These are phyloP conservation scores for Acleris emargana DNA, from an alignment of 2,888 invertebrate genomes.

Conservation along the genomic window DNA sequence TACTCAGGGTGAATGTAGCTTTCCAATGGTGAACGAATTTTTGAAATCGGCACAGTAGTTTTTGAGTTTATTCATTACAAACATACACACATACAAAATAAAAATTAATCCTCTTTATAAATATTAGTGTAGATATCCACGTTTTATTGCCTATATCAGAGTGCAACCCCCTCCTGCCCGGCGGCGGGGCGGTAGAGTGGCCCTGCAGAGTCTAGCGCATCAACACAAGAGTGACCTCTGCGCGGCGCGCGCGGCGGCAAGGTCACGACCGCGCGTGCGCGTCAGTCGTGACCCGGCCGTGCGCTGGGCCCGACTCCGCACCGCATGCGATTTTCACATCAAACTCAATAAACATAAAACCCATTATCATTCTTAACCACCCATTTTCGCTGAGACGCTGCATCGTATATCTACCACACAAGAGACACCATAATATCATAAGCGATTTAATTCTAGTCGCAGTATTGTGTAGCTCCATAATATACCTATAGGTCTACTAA, in stretches of 20 bases:
- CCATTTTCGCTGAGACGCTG: constrained; percentile 54
- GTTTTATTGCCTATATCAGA: no score
- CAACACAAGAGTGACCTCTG: constrained; percentile 78
- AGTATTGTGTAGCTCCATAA: constrained; percentile 2
- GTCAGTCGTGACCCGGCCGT: constrained; percentile 81
- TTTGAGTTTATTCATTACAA: no score
- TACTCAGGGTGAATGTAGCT: no score
- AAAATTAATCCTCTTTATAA: no score
- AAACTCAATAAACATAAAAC: constrained; percentile 64
- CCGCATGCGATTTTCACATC: constrained; percentile 62
- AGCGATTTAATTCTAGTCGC: constrained; percentile 55
- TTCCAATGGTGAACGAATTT: no score
- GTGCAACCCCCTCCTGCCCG: not conserved
- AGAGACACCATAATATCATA: constrained; percentile 46
- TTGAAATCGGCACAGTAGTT: no score
- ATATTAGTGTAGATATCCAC: no score
- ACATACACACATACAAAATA: no score
- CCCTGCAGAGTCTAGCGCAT: constrained; percentile 69
- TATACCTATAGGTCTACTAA: constrained; percentile 36
- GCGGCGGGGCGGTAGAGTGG: constrained; percentile 45
- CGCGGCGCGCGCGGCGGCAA: constrained; percentile 75
- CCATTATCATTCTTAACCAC: constrained; percentile 59
- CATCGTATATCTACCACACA: constrained; percentile 57
- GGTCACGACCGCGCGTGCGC: constrained; percentile 83
- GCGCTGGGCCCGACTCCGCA: constrained; percentile 57